Base-by-base conservation (phyloP, 2,797 vertebrate genomes). In the Neostethus bicornis region DNA sequence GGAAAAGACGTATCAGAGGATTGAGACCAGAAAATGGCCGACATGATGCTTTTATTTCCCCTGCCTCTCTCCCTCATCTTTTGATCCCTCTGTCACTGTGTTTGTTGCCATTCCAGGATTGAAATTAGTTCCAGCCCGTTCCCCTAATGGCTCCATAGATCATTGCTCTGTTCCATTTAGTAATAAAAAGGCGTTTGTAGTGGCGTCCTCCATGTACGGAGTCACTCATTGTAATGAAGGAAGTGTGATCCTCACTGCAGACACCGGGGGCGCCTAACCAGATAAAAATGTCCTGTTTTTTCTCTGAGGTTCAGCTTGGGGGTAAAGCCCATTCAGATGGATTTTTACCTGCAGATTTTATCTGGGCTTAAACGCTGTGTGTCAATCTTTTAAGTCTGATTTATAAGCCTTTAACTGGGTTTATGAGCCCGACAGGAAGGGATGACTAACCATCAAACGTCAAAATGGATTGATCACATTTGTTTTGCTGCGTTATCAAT, bases 71-170 rank as follows among this genome's bases (percentile, higher is more conserved):
- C 41, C 23, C 39, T 72, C 51, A 66, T 77, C 70, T 58, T 76
- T 77, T 81, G 66, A 73, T 79, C 75, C 51, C 2, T 65, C 39
- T 47, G 19, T 41, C 53, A 23, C 73, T 29, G 63, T 58, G 59
- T 59, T 16, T 42, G 46, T 17, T 42, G 31, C 56, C 66, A 84
- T 88, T 86, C 83, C 81, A 83, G 80, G 83, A 85, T 82, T 86
- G 82, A 87, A 87, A 90, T 91, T 89, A 89, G 78, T 89, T 90
- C 81, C 87, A 87, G 74, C 70, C 83, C 62, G 63, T 83, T 89
- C 81, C 79, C 84, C 83, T 90, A 90, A 92, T 91, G 85, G 87
- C 87, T 88, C 85, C 85, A 87, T 90, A 89, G 90, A 91, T 92
- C 89, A 89, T 89, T 75, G 81, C 83, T 83, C 54, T 59, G 73